Evolutionary conservation across 2,797 vertebrate species (phyloP), one percentile per base, ranked within the genome.

Genomic region (Chelon auratus): DNA sequence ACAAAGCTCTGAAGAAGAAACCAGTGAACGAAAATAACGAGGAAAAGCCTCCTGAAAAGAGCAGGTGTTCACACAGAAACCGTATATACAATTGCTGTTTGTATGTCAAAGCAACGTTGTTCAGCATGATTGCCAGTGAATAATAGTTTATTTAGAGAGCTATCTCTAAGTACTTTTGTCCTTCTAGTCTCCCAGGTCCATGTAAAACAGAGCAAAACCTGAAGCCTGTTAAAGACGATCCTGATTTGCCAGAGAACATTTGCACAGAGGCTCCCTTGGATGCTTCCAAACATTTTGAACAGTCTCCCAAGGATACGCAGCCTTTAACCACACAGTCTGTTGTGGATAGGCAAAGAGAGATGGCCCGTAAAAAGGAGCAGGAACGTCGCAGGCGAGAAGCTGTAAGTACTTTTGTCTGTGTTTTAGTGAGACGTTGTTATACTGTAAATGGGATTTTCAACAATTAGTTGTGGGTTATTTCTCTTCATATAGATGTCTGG

Each of bases 321-420:
- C 78, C 80, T 45, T 66, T 71, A 9, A 59, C 36, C 24, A 14
- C 58, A 20, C 88, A 89, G 70, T 36, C 45, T 0, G 26, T 33
- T 24, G 60, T 94, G 75, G 83, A 91, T 30, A 75, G 77, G 61
- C 93, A 96, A 11, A 91, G 95, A 52, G 93, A 94, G 65, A 77
- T 95, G 89, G 97, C 97, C 24, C 96, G 95, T 60, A 94, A 88
- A 75, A 95, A 85, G 77, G 97, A 97, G 75, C 97, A 97, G 72
- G 97, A 98, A 43, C 95, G 96, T 10, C 96, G 97, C 63, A 90
- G 95, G 36, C 95, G 90, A 84, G 95, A 96, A 86, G 95, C 93
- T 33, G 97, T 99, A 90, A 96, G 97, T 95, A n/a, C 13, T 47
- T 13, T 12, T 9, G 11, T 4, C 11, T 3, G 1, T 20, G 17